Conservation (phyloP, 2,888 invertebrate genomes). For the Chalcis sispes region DNA sequence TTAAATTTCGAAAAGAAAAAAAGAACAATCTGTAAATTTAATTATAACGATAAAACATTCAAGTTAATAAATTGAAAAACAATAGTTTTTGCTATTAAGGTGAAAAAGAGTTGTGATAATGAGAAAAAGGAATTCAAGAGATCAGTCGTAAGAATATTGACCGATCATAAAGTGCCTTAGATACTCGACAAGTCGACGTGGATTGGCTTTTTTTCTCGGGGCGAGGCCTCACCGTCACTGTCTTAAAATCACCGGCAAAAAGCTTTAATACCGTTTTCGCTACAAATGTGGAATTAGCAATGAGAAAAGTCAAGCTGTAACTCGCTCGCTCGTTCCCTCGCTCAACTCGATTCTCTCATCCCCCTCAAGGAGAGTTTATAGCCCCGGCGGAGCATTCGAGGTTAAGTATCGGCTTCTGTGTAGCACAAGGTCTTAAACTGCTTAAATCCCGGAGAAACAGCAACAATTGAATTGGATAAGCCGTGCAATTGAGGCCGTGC, state of each 20-base stretch:
- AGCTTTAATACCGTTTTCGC: constrained; percentile 40
- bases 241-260: constrained; percentile 26
- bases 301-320: constrained; percentile 35
- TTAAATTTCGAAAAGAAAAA: too few species aligned
- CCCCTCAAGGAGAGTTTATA: constrained; percentile 32
- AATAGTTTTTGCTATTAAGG: too few species aligned
- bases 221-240: too few species aligned
- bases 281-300: constrained; percentile 46
- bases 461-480: constrained; percentile 36
- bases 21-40: too few species aligned
- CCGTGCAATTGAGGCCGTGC: constrained; percentile 7
- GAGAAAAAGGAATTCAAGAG: too few species aligned
- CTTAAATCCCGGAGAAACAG: constrained; percentile 8
- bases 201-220: background rate
- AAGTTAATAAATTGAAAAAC: too few species aligned
- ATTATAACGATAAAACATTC: too few species aligned
- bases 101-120: too few species aligned
- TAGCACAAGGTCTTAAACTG: constrained; percentile 24
- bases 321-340: background rate
- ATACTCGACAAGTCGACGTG: background rate
- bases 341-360: too few species aligned
- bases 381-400: constrained; percentile 22
- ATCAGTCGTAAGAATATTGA: too few species aligned
- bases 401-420: constrained; percentile 25
- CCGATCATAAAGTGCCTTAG: constrained; percentile 15